Base-by-base conservation (phyloP, 2,797 vertebrate genomes). In the Xerus rutilus region DNA sequence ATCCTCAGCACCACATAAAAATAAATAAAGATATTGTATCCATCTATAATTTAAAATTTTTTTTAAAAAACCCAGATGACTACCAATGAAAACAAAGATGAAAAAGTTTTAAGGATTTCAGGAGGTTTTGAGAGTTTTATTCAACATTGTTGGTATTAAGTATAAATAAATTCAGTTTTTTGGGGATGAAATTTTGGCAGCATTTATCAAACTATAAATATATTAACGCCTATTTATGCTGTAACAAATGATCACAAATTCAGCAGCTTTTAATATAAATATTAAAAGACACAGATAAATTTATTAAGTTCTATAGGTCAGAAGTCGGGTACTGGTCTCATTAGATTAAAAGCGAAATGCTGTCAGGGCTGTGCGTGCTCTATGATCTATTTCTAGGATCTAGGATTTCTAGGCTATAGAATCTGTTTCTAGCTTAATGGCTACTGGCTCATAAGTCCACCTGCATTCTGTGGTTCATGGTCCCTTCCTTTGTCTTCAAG, bases 101-200 rank as follows among this genome's bases (percentile, higher is more conserved):
- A 72, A 92, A 52, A 65, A 67, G 25, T 87, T 95, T 91, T 93
- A 49, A 95, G 59, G 30, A 79, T 85, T 62, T 62, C 21, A 76
- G 28, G 35, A 77, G 39, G 23, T 81, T 95, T 87, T 89, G 13
- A 84, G 64, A 79, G 47, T 32, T 82, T 94, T 94, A 77, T 28
- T 77, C 82, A 70, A 83, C 35, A 91, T 79, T 94, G 25, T 57
- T 94, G 5, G 21, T 70, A 32, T 57, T 62, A 86, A 67, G 39
- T 83, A 74, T 64, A 83, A 92, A 85, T 57, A 92, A 82, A 73
- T 64, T 92, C 32, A 94, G 52, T n/a, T 64, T 88, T 62, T 95
- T 5, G 9, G 13, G 47, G 69, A 87, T 57, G 57, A 90, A 78
- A 91, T 82, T 88, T 96, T 92, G 73, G 73, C 57, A 91, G 20